Conservation (phyloP, 2,888 invertebrate species). For the Busseola fusca region DNA sequence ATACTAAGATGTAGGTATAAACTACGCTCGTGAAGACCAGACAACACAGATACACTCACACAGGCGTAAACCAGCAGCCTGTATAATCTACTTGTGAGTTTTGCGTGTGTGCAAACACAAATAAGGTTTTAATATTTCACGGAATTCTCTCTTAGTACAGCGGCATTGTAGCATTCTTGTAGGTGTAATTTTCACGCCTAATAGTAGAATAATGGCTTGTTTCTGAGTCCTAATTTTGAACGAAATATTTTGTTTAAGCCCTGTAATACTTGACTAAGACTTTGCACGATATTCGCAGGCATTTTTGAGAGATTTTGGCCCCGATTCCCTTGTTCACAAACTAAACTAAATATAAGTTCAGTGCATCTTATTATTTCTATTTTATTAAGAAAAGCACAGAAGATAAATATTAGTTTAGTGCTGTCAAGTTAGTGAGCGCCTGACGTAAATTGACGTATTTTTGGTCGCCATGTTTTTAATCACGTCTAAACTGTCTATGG, state of each 20-base stretch:
- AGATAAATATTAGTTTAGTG: no score
- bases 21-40: not conserved
- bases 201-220: conserved; percentile 45
- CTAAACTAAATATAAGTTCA: no score
- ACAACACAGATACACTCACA: conserved; percentile 16
- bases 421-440: no score
- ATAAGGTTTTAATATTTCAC: conserved; percentile 72
- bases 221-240: conserved; percentile 40
- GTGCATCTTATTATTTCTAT: no score
- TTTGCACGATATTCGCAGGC: not conserved
- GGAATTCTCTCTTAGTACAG: conserved; percentile 42
- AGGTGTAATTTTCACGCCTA: conserved; percentile 52
- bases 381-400: no score
- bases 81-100: conserved; percentile 12
- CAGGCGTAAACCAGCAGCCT: not conserved
- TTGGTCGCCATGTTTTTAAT: no score
- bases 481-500: no score
- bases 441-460: no score
- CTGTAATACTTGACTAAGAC: conserved; percentile 31
- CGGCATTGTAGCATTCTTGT: conserved; percentile 46
- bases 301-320: not conserved
- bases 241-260: conserved; percentile 37
- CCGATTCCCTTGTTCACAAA: no score
- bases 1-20: not conserved
- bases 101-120: conserved; percentile 55